Evolutionary conservation across 2,888 invertebrate species (phyloP).

Genomic region (Stegophylla sp.): DNA sequence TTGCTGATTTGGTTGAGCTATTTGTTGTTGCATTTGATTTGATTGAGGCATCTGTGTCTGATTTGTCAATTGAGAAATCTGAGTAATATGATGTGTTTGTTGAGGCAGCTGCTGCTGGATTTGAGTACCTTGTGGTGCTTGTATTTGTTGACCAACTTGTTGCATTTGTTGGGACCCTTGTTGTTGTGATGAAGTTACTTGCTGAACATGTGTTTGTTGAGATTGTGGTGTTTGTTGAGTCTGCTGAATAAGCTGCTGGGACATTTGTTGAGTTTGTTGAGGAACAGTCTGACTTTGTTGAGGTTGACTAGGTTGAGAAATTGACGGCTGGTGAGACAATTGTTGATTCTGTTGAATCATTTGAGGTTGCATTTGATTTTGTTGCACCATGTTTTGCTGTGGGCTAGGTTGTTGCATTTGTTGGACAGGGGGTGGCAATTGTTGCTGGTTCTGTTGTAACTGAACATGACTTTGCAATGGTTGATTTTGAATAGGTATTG

Average conservation of each 20-base stretch:
- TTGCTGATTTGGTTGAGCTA: constrained; percentile 68
- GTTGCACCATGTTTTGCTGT: constrained; percentile 66
- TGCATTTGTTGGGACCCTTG: constrained; percentile 56
- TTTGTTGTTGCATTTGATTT: constrained; percentile 67
- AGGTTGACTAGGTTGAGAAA: constrained; percentile 52
- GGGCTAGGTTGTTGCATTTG: constrained; percentile 57
- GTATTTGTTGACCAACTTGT: constrained; percentile 66
- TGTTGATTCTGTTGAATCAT: constrained; percentile 66
- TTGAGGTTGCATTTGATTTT: constrained; percentile 66
- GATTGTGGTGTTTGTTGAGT: constrained; percentile 69
- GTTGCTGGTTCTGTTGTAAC: constrained; percentile 66
- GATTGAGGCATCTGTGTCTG: constrained; percentile 62
- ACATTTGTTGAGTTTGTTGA: constrained; percentile 66
- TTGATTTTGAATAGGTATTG: constrained; percentile 50
- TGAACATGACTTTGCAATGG: constrained; percentile 60
- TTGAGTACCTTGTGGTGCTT: constrained; percentile 64
- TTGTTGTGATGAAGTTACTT: constrained; percentile 63
- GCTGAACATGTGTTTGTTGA: constrained; percentile 66
- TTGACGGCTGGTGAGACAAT: constrained; percentile 41
- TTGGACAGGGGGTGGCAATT: constrained; percentile 66
- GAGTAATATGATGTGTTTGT: constrained; percentile 64
- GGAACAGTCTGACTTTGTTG: constrained; percentile 51
- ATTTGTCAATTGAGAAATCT: constrained; percentile 64
- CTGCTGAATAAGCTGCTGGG: constrained; percentile 68
- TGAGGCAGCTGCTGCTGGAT: constrained; percentile 64